Conservation (phyloP, 1,140 invertebrate species). For the Centruroides sculpturatus region DNA sequence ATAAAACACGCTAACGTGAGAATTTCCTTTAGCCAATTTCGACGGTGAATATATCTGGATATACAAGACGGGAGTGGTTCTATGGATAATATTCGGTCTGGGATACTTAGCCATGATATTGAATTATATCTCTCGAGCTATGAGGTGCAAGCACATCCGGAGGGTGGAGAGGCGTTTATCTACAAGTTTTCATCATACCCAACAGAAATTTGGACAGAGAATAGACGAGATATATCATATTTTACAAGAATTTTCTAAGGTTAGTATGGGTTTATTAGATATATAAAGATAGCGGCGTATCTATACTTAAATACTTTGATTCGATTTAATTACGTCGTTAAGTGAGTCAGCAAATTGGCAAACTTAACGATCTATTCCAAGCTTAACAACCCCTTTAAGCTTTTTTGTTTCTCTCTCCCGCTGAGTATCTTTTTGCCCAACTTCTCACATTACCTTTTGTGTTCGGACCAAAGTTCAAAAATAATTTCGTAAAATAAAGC, state of each 20-base stretch:
- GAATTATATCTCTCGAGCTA: slow-evolving; percentile 47
- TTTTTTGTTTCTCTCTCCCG: too few relatives aligned
- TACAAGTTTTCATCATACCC: slow-evolving; percentile 13
- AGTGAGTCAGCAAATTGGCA: too few relatives aligned
- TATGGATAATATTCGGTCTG: slow-evolving; percentile 77
- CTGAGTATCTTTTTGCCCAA: too few relatives aligned
- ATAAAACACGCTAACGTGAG: not conserved
- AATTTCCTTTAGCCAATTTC: slow-evolving; percentile 17
- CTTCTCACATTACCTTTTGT: too few relatives aligned
- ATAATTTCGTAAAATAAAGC: too few relatives aligned
- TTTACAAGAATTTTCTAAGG: slow-evolving; percentile 14
- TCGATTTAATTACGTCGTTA: too few relatives aligned
- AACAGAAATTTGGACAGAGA: slow-evolving; percentile 14
- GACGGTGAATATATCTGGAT: slow-evolving; percentile 31
- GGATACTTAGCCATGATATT: slow-evolving; percentile 84
- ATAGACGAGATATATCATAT: slow-evolving; percentile 16
- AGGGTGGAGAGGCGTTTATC: slow-evolving; percentile 14
- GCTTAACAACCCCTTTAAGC: too few relatives aligned
- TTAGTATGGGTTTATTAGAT: not conserved
- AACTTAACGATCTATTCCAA: too few relatives aligned
- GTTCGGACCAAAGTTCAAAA: too few relatives aligned
- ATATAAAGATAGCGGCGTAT: not conserved
- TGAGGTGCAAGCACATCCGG: slow-evolving; percentile 14
- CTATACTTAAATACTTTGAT: too few relatives aligned
- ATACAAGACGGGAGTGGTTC: slow-evolving; percentile 54